A percentile compares a stretch with the other conserved stretches of the same genome.
Evolutionary conservation across 1,140 invertebrate genomes (phyloP).

Genomic region (Rhagoletis pomonella): DNA sequence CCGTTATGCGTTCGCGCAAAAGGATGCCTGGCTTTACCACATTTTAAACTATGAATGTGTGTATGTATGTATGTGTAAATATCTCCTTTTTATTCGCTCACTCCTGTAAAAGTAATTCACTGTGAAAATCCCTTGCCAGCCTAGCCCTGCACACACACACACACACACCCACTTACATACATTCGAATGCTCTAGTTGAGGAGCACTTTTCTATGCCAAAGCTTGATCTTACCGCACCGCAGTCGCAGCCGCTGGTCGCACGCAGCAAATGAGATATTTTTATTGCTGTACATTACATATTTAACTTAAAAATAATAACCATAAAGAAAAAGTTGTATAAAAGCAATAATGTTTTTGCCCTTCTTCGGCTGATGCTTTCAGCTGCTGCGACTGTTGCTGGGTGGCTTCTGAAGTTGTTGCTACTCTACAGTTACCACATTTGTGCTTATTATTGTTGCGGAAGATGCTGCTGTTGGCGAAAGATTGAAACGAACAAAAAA

Average conservation of each 20-base stretch:
- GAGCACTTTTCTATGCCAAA: constrained; percentile 39
- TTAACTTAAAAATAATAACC: constrained; percentile 57
- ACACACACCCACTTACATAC: neutral
- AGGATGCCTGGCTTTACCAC: neutral
- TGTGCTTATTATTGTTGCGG: neutral
- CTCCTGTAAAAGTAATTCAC: neutral
- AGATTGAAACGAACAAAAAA: constrained; percentile 29
- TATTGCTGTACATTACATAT: constrained; percentile 57
- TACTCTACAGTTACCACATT: constrained; percentile 10
- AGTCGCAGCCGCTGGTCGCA: constrained; percentile 29
- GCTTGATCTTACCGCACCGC: constrained; percentile 22
- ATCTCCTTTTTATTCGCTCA: neutral
- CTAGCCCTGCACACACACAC: neutral
- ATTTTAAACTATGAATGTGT: neutral
- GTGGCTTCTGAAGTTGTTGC: neutral
- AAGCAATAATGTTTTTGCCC: constrained; percentile 55
- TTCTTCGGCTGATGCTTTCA: constrained; percentile 26
- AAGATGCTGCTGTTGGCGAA: constrained; percentile 38
- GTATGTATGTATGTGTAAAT: no score
- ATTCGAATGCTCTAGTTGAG: neutral
- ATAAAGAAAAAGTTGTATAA: constrained; percentile 57
- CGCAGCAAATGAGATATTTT: constrained; percentile 56
- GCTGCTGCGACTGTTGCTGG: neutral
- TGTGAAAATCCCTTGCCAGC: neutral
- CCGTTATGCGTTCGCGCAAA: constrained; percentile 1